Evolutionary conservation across 2,113 vertebrate genomes (phyloP).

Genomic region (Fregetta grallaria): DNA sequence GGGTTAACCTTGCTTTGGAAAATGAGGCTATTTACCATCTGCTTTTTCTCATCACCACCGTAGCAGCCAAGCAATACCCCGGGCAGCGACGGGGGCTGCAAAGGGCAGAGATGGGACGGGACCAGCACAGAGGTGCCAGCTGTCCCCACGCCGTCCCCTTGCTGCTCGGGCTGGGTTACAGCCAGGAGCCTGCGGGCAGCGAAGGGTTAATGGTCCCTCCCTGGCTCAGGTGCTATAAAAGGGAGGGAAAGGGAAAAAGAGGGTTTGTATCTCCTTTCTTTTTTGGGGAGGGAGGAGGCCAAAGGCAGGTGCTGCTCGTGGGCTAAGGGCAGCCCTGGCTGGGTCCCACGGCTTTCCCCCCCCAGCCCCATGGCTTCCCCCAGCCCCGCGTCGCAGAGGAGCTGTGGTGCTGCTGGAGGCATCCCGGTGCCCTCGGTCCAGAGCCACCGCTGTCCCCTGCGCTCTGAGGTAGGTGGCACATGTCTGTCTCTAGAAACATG

Average conservation of each 20-base stretch:
- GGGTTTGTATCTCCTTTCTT: background rate
- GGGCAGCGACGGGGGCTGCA: accelerated
- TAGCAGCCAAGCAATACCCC: background rate
- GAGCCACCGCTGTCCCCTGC: accelerated
- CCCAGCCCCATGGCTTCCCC: background rate
- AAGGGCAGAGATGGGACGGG: background rate
- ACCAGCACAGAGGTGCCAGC: accelerated
- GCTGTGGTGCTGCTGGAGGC: background rate
- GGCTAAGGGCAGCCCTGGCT: background rate
- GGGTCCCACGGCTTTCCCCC: too few species aligned
- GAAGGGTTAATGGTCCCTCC: background rate
- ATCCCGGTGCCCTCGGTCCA: accelerated
- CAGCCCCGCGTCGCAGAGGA: background rate
- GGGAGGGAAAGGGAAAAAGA: background rate
- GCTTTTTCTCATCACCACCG: background rate
- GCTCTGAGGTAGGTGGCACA: accelerated
- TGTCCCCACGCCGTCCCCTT: too few species aligned
- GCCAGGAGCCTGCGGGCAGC: background rate
- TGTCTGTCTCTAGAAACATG: accelerated
- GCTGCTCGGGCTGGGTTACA: background rate
- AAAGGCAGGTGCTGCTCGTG: background rate
- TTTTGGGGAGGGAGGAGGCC: background rate
- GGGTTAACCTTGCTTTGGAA: background rate
- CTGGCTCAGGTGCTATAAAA: background rate
- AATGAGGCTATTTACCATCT: background rate